Base-by-base conservation (phyloP, 1,140 invertebrate genomes). In the Metopolophium dirhodum region DNA sequence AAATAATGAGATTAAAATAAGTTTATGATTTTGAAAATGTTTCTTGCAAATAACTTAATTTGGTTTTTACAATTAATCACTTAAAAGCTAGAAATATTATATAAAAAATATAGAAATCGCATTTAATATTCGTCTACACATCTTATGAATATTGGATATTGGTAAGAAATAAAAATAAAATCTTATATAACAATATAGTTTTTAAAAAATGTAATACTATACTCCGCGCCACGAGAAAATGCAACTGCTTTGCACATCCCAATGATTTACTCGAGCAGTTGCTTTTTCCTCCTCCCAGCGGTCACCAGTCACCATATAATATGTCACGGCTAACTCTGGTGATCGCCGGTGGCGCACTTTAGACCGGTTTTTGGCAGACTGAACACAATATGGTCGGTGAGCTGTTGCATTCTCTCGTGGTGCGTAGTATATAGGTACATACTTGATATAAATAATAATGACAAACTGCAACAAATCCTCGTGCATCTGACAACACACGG, bases 381-480 rank as follows among this genome's bases (percentile, higher is more conserved):
- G 41, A 41, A 41, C 41, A 41, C 41, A 41, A 4, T 41, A 41
- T 41, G 4, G 41, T 41, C 41, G 41, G 41, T 2, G 41, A 41
- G 41, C 2, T 41, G 41, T 41, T 41, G 41, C 41, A 4, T 41
- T 41, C 4, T 41, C 41, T 41, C 41, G 41, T 41, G 41, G 41
- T 41, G 41, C 41, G 41, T 0, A 41, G 2, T 41, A 41, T 41
- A 41, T 49, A 68, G 4, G n/a, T 77, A 93, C 91, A 89, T 94
- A 95, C 95, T 95, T 98, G 97, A 95, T 98, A 98, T 1, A 98
- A 95, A 94, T 98, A 98, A 95, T 98, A 97, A 95, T 98, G 97
- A 94, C 97, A 98, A 86, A 98, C 97, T 94, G 97, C 98, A 37
- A 98, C 96, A 94, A 97, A 96, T 93, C 97, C 97, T 94, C 96